phyloP scores from a whole-genome alignment of 1,140 invertebrate species.

The Leptopilina clavipes region DNA sequence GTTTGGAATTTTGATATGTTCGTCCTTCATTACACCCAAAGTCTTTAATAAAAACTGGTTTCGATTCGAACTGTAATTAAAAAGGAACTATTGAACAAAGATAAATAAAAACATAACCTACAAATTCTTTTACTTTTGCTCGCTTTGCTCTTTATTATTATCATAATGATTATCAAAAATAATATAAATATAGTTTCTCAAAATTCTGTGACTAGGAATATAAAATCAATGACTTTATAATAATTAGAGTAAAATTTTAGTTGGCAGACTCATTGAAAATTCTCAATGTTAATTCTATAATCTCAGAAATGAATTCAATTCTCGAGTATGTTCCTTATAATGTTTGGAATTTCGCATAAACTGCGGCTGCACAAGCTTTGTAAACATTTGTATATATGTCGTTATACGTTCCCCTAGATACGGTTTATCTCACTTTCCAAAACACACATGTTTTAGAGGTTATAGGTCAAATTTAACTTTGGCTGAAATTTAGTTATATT shows the following conservation, averaged over 20 bases:
- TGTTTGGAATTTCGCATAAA: constrained; percentile 22
- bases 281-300: constrained; percentile 22
- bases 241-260: constrained; percentile 5
- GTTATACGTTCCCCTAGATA: not conserved
- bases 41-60: too few species aligned
- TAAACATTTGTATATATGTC: not conserved
- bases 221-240: constrained; percentile 11
- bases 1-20: too few species aligned
- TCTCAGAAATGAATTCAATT: constrained; percentile 16
- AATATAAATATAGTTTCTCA: too few species aligned
- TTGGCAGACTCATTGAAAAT: constrained; percentile 25
- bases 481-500: not conserved
- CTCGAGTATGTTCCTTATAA: constrained; percentile 15
- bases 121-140: too few species aligned
- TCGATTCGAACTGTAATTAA: too few species aligned
- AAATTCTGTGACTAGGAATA: not conserved
- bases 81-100: too few species aligned
- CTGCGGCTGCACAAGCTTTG: not conserved
- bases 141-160: too few species aligned
- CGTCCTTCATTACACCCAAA: too few species aligned
- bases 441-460: not conserved
- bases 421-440: constrained; percentile 11
- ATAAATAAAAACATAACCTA: too few species aligned
- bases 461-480: constrained; percentile 11
- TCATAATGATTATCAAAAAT: too few species aligned